These are phyloP conservation scores for Amphimallon solstitiale DNA, from an alignment of 2,888 invertebrate species.

Conservation along the genomic window DNA sequence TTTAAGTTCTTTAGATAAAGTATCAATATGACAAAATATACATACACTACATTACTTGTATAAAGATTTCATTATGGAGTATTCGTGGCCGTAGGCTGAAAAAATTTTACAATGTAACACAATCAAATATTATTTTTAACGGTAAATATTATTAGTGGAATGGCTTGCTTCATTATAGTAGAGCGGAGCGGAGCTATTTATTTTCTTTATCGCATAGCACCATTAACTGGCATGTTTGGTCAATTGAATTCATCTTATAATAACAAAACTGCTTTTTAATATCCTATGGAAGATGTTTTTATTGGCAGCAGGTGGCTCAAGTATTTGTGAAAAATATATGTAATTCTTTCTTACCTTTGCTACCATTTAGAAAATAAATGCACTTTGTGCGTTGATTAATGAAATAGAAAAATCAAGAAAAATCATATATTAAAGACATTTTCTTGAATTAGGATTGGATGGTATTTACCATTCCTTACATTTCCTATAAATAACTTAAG, in stretches of 20 bases:
- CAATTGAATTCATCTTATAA: conserved; percentile 5
- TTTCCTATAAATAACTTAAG: too few relatives aligned
- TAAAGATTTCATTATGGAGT: background rate
- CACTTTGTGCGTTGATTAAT: too few relatives aligned
- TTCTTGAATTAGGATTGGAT: too few relatives aligned
- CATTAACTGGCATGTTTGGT: conserved; percentile 14
- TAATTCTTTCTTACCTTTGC: background rate
- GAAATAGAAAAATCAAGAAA: too few relatives aligned
- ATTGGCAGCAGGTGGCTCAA: background rate
- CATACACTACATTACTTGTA: too few relatives aligned
- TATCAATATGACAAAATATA: too few relatives aligned
- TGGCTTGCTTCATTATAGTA: conserved; percentile 3
- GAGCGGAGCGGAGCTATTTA: background rate
- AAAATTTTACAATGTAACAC: conserved; percentile 4
- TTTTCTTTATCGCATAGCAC: conserved; percentile 11
- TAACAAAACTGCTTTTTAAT: background rate
- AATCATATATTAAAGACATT: too few relatives aligned
- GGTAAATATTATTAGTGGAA: conserved; percentile 24
- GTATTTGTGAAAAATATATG: too few relatives aligned
- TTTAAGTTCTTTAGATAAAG: too few relatives aligned
- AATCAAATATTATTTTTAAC: conserved; percentile 27
- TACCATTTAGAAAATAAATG: too few relatives aligned
- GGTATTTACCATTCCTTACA: too few relatives aligned
- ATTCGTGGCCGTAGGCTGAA: background rate
- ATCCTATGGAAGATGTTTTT: background rate